A percentile compares a stretch with the other conserved stretches of the same genome.
Conservation (phyloP, 2,113 vertebrate genomes). For the Gymnobelideus leadbeateri region DNA sequence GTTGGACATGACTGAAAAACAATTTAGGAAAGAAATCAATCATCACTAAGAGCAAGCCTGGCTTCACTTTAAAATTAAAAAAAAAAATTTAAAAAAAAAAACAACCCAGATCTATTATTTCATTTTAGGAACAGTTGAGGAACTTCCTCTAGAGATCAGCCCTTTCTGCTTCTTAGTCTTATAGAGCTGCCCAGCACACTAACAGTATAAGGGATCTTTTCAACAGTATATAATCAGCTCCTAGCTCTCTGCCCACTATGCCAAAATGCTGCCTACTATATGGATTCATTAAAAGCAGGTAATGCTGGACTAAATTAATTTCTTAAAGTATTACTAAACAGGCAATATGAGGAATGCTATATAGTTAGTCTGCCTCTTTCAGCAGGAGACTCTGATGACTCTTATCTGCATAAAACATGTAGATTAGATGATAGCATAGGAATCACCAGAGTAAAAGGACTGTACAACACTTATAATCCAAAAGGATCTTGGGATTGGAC, state of each 20-base stretch:
- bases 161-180: neutral
- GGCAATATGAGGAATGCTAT: neutral
- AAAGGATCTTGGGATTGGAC: neutral
- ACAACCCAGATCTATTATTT: neutral
- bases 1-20: neutral
- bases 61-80: neutral
- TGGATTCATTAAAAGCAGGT: neutral
- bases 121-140: neutral
- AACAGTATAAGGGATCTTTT: neutral
- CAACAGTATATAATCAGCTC: neutral
- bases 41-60: neutral
- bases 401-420: neutral
- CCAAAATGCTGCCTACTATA: neutral
- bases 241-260: neutral
- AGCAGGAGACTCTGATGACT: neutral
- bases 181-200: too few relatives aligned
- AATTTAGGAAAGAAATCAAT: neutral
- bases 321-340: neutral
- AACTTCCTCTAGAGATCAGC: neutral
- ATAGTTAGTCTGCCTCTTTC: neutral
- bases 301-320: neutral
- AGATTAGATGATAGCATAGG: neutral
- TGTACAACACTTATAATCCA: neutral
- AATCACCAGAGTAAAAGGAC: neutral
- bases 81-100: too few relatives aligned